A percentile compares a stretch with the other conserved stretches of the same genome.
phyloP scores from a whole-genome alignment of 2,113 vertebrate genomes.

The Austrofundulus limnaeus region DNA sequence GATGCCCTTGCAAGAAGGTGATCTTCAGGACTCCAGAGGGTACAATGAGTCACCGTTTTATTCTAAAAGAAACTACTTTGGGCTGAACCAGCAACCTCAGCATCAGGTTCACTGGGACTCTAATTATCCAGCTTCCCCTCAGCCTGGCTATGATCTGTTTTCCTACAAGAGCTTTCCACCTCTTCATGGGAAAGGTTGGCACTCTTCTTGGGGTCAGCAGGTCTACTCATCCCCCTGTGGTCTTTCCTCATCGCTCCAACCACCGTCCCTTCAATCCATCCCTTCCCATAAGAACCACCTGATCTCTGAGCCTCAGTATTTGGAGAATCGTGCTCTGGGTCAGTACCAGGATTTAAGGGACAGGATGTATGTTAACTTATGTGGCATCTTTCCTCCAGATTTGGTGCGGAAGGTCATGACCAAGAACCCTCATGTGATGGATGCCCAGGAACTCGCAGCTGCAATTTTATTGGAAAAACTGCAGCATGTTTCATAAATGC shows the following conservation, averaged over 20 bases:
- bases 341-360: slow-evolving; percentile 87
- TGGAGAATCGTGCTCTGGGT: slow-evolving; percentile 73
- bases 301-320: slow-evolving; percentile 44
- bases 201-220: slow-evolving; percentile 66
- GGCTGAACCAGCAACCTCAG: slow-evolving; percentile 70
- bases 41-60: slow-evolving; percentile 81
- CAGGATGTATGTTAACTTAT: slow-evolving; percentile 90
- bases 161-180: slow-evolving; percentile 86
- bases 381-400: slow-evolving; percentile 93
- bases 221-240: slow-evolving; percentile 54
- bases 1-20: slow-evolving; percentile 80
- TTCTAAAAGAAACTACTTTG: slow-evolving; percentile 80
- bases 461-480: slow-evolving; percentile 92
- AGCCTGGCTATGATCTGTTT: slow-evolving; percentile 85
- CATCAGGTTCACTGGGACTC: slow-evolving; percentile 81
- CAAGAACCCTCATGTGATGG: slow-evolving; percentile 88
- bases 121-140: slow-evolving; percentile 81
- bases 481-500: slow-evolving; percentile 84
- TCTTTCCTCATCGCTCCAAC: slow-evolving; percentile 57
- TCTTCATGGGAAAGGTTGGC: slow-evolving; percentile 85
- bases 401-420: slow-evolving; percentile 92
- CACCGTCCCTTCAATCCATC: slow-evolving; percentile 62
- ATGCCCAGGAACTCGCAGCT: slow-evolving; percentile 94
- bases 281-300: slow-evolving; percentile 29
- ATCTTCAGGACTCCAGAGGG: slow-evolving; percentile 80